Evolutionary conservation across 2,888 invertebrate genomes (phyloP), one percentile per base, ranked within the genome.

Genomic region (Tiliacea citrago): DNA sequence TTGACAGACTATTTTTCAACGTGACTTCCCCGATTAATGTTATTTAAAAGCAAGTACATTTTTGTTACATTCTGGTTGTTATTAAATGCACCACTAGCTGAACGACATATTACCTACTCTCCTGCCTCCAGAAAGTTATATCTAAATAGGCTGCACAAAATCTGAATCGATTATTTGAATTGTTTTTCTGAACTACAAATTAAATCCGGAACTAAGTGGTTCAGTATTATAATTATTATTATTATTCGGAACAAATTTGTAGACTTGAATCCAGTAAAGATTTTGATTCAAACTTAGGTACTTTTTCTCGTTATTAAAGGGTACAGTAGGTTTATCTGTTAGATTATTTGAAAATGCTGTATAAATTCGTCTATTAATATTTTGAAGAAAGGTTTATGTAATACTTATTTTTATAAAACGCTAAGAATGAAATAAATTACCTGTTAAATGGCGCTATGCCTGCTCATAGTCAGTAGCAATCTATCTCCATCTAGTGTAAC

Each of bases 381-480:
- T n/a, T 47, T 49, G 0, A n/a, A n/a, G 12, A 29, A 8, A 62
- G 9, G 8, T n/a, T 42, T 49, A 9, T 45, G 13, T n/a, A 8
- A 1, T 16, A n/a, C 5, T 47, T 65, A 4, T 62, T n/a, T 53
- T 35, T 24, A n/a, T n/a, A 16, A 45, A 79, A 55, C 12, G 1
- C 10, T 42, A 53, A 29, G 0, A 29, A 16, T 21, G 1, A 49
- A 45, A 53, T 18, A 74, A 75, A 75, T 75, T 68, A 81, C 68
- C 68, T 35, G 7, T 29, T 16, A 10, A 8, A 42, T 21, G 42
- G 13, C 42, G 16, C 12, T 49, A 53, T 4, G 51, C 80, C 82
- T 82, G 57, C 57, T 10, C 47, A 35, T 6, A 67, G 21, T 70
- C 45, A 62, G 45, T 60, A 73, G 82, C 84, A 82, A 83, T 63